Evolutionary conservation across 2,888 invertebrate species (phyloP), one percentile per base, ranked within the genome.

Genomic region (Acronicta alni): DNA sequence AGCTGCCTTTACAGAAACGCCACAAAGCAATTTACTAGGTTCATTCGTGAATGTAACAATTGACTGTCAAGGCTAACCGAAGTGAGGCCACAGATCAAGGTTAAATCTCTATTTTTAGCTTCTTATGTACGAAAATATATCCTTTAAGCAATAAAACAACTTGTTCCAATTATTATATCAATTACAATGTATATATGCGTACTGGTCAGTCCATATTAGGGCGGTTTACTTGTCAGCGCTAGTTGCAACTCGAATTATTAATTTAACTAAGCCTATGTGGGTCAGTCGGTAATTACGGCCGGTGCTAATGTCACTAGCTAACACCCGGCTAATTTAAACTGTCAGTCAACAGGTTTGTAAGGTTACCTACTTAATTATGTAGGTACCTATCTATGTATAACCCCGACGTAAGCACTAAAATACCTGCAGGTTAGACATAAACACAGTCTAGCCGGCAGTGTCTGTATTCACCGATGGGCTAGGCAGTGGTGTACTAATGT

Each of bases 271-370:
- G 73, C 72, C 68, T 70, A 92, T 87, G 81, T 85, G 81, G 93
- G 93, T 88, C 90, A 89, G 75, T 66, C 75, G 79, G 85, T 87
- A 90, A 91, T 91, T 91, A 90, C 83, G 77, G 71, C 64, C 76
- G 72, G 79, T 77, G 83, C 81, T 87, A 89, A 88, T 89, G 87
- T 86, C 83, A 85, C 75, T 81, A 51, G 45, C 55, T 65, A 82
- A 85, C 82, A 84, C 81, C 75, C 67, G 62, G 59, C 73, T 79
- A 74, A 80, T 85, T 82, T 78, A 62, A 76, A 72, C 67, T 65
- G 67, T 55, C 57, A 63, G 57, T 66, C 56, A 70, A 72, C 75
- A 69, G 63, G 72, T 77, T 55, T 49, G 61, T n/a, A 51, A 56
- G 65, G 54, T 57, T 57, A 66, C 37, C 52, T 61, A 60, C 51